These are phyloP conservation scores for Cheilosia urbana DNA, from an alignment of 2,888 invertebrate genomes.

Conservation along the genomic window DNA sequence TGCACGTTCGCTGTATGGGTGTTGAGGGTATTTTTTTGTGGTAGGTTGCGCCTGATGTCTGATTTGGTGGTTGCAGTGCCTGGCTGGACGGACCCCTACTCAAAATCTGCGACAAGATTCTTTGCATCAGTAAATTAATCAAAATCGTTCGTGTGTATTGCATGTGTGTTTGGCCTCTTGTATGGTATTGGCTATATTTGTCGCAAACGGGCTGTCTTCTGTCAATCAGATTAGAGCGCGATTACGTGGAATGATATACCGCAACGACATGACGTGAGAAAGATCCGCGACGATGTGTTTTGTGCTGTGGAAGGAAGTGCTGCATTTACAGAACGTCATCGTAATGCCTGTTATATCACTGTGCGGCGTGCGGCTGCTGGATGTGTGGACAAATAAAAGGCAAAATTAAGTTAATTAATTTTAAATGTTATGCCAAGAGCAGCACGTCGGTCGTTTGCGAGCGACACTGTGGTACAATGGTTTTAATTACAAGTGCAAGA, in stretches of 20 bases:
- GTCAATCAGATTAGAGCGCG: conserved; percentile 71
- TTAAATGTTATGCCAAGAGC: background rate
- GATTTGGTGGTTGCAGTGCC: conserved; percentile 26
- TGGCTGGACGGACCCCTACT: conserved; percentile 49
- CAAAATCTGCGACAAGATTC: conserved; percentile 61
- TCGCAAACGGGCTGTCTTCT: conserved; percentile 67
- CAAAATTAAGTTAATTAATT: background rate
- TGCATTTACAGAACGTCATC: conserved; percentile 49
- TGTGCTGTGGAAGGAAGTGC: conserved; percentile 56
- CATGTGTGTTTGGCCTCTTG: background rate
- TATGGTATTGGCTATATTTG: conserved; percentile 71
- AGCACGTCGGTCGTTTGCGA: background rate
- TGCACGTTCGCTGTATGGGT: conserved; percentile 42
- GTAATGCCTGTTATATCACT: conserved; percentile 17
- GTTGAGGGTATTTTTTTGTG: conserved; percentile 49
- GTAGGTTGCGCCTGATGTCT: conserved; percentile 41
- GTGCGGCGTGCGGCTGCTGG: background rate
- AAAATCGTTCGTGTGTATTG: conserved; percentile 16
- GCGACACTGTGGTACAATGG: background rate
- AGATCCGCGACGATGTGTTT: conserved; percentile 48
- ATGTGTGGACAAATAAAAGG: background rate
- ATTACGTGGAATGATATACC: conserved; percentile 69
- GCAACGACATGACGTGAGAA: conserved; percentile 61
- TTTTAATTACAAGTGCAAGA: background rate
- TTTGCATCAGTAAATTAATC: conserved; percentile 64